Conservation (phyloP, 2,888 invertebrate genomes). For the Diaphora mendica region DNA sequence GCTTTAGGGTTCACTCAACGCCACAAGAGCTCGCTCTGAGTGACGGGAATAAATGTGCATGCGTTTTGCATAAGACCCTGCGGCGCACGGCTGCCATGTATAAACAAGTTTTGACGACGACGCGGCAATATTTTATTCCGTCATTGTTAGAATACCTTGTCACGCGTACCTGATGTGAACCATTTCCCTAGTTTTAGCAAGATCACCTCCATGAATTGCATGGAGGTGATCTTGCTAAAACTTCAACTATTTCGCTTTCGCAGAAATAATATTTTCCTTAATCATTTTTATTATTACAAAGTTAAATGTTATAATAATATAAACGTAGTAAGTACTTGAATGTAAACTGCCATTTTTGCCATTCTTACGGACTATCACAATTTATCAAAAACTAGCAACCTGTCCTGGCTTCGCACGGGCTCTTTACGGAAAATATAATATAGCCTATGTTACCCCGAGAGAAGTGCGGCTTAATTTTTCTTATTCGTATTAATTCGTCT, state of each 20-base stretch:
- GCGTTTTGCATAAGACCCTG: conserved; percentile 35
- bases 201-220: no score
- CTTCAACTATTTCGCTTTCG: background rate
- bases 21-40: conserved; percentile 15
- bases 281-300: background rate
- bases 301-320: background rate
- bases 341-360: background rate
- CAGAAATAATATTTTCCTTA: background rate
- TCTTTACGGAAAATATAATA: no score
- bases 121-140: conserved; percentile 27
- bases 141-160: conserved; percentile 32
- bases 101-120: conserved; percentile 18
- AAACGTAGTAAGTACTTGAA: background rate
- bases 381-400: background rate
- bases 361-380: background rate
- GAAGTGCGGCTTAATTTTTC: no score
- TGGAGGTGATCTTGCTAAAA: background rate
- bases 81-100: conserved; percentile 17
- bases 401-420: no score
- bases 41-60: conserved; percentile 41
- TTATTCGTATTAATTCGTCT: no score
- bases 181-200: background rate
- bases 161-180: conserved; percentile 8
- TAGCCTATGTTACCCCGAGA: no score
- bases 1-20: conserved; percentile 28